Conservation (phyloP, 1,140 invertebrate species). For the Antheraea pernyi region DNA sequence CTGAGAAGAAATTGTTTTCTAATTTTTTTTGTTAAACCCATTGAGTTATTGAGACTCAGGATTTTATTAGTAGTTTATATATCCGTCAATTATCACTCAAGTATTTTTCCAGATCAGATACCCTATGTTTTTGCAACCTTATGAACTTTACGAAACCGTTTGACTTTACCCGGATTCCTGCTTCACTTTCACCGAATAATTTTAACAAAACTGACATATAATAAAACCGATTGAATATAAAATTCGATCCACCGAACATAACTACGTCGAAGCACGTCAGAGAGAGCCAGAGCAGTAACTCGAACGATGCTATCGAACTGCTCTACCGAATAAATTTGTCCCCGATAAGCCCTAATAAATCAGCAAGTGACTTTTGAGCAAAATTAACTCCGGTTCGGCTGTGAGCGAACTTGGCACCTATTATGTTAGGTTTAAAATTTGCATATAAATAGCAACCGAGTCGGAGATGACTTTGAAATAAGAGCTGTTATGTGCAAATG, state of each 20-base stretch:
- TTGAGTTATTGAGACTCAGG: too few species aligned
- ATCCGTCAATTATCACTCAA: too few species aligned
- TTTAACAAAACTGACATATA: too few species aligned
- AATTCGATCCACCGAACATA: background rate
- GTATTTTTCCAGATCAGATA: too few species aligned
- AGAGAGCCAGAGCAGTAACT: background rate
- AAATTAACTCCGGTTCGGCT: constrained; percentile 27
- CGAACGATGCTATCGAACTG: constrained; percentile 15
- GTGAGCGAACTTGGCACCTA: constrained; percentile 3
- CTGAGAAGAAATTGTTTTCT: too few species aligned
- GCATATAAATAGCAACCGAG: constrained; percentile 33
- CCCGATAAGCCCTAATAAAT: constrained; percentile 34
- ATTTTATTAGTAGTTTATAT: too few species aligned
- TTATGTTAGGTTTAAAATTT: constrained; percentile 30
- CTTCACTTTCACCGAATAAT: too few species aligned
- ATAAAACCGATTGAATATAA: background rate
- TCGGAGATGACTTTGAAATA: constrained; percentile 23
- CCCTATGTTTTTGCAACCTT: too few species aligned
- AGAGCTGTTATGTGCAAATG: constrained; percentile 16
- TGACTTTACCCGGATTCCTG: too few species aligned
- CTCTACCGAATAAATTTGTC: constrained; percentile 30
- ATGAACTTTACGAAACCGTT: too few species aligned
- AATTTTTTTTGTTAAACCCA: too few species aligned
- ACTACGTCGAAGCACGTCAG: background rate
- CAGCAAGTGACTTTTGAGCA: constrained; percentile 30